These are phyloP conservation scores for Sternotherus odoratus DNA, from an alignment of 2,797 vertebrate species.

Conservation along the genomic window DNA sequence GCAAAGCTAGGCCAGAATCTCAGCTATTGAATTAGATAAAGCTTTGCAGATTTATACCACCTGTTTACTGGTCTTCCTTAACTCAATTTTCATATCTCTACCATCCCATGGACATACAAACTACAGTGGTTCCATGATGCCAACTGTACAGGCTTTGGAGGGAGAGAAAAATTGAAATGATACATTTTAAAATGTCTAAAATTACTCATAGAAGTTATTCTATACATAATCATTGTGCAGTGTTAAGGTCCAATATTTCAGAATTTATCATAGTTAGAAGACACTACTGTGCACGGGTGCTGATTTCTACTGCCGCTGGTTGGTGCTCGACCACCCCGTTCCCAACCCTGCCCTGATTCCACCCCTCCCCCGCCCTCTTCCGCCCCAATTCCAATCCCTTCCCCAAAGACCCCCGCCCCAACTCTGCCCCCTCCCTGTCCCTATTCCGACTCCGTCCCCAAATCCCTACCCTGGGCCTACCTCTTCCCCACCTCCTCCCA, in stretches of 20 bases:
- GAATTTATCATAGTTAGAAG: neutral
- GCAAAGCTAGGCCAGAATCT: neutral
- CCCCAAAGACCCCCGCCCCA: too few species aligned
- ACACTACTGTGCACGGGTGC: neutral
- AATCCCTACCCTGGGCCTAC: too few species aligned
- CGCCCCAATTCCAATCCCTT: too few species aligned
- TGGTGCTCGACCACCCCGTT: too few species aligned
- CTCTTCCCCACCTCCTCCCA: too few species aligned
- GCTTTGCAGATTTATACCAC: neutral
- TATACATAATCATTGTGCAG: neutral
- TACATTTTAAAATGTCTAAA: neutral
- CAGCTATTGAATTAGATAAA: neutral
- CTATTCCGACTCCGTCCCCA: too few species aligned
- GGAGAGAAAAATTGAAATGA: neutral
- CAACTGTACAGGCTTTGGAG: neutral
- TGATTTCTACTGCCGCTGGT: too few species aligned
- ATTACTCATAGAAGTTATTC: neutral
- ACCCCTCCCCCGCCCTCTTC: too few species aligned
- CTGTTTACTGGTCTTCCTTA: neutral
- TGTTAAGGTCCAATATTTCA: neutral
- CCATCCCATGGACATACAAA: neutral
- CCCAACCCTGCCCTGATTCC: too few species aligned
- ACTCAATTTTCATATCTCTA: neutral
- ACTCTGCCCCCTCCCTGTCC: too few species aligned
- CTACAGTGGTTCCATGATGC: neutral